Conservation (phyloP, 2,888 invertebrate genomes). For the Fragum whitleyi region DNA sequence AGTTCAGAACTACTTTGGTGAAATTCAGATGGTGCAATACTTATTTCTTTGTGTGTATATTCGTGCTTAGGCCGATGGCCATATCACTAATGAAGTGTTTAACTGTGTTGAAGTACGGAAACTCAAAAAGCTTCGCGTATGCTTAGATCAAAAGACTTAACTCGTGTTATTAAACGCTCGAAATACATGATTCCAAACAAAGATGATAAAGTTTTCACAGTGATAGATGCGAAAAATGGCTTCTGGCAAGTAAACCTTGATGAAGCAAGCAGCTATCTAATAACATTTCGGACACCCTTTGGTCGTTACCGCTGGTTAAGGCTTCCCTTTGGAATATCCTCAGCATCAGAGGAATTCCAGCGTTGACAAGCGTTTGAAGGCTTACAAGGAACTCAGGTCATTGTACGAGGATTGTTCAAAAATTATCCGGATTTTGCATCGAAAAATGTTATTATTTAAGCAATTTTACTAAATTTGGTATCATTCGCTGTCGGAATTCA, state of each 20-base stretch:
- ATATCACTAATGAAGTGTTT: no score
- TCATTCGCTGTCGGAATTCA: no score
- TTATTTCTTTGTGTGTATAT: no score
- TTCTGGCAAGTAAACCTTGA: constrained; percentile 57
- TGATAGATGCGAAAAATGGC: constrained; percentile 56
- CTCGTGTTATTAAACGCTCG: constrained; percentile 52
- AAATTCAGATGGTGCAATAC: no score
- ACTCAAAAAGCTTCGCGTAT: constrained; percentile 29
- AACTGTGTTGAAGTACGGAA: constrained; percentile 39
- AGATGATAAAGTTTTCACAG: constrained; percentile 65
- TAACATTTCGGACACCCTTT: constrained; percentile 66
- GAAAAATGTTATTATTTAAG: no score
- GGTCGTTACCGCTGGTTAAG: constrained; percentile 64
- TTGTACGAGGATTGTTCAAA: no score
- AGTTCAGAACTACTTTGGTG: no score
- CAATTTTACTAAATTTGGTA: no score
- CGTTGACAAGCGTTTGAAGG: constrained; percentile 60
- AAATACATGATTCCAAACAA: constrained; percentile 61
- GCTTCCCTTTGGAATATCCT: constrained; percentile 65
- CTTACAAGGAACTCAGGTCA: constrained; percentile 51
- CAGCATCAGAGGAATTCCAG: constrained; percentile 64
- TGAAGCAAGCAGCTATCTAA: constrained; percentile 56
- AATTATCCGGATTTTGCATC: no score
- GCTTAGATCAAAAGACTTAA: constrained; percentile 64
- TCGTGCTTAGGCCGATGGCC: no score